Conservation (phyloP, 2,113 vertebrate species). For the Mesembrinibis cayennensis region DNA sequence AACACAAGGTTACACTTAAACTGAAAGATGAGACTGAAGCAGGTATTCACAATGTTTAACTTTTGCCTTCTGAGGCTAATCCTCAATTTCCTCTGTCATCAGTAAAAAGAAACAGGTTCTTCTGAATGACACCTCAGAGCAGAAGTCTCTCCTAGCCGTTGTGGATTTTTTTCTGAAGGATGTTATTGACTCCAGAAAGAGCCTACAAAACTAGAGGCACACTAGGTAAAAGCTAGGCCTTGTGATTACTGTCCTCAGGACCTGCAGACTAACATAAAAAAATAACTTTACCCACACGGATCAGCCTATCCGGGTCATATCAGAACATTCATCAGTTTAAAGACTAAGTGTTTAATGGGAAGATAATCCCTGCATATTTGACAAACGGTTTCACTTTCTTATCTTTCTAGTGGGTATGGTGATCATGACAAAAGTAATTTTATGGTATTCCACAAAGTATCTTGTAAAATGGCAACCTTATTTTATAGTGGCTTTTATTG, state of each 20-base stretch:
- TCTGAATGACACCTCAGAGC: neutral
- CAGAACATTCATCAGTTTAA: neutral
- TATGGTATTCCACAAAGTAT: conserved; percentile 6
- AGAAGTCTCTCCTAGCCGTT: neutral
- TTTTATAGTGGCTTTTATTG: conserved; percentile 46
- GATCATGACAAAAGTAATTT: conserved; percentile 22
- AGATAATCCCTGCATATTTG: conserved; percentile 12
- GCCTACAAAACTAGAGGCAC: neutral
- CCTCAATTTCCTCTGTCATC: neutral
- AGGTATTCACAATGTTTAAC: neutral
- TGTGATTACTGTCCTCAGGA: neutral
- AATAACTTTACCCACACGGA: neutral
- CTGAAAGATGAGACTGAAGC: neutral
- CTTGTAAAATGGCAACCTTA: conserved; percentile 36
- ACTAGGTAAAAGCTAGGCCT: neutral
- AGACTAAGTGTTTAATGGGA: neutral
- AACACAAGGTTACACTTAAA: neutral
- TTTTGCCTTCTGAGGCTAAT: neutral
- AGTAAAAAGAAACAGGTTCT: neutral
- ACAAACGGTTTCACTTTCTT: conserved; percentile 25
- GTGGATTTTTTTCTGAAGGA: neutral
- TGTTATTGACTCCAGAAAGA: neutral
- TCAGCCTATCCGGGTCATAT: neutral
- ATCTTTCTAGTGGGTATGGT: neutral
- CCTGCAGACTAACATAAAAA: neutral